Base-by-base conservation (phyloP, 2,797 vertebrate genomes). In the Muscicapa comitata region DNA sequence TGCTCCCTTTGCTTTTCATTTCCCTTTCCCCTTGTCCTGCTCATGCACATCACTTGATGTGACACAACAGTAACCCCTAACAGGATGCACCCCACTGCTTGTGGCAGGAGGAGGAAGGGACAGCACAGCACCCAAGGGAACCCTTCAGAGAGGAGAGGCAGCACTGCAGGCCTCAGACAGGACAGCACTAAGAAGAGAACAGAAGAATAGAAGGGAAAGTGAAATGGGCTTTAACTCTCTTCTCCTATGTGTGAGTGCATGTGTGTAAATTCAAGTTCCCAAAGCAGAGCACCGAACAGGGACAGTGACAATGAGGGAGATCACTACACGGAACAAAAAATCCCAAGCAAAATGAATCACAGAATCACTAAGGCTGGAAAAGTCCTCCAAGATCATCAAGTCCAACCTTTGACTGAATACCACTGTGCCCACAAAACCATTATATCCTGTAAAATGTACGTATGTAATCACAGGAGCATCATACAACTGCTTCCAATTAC, bases 71-170 rank as follows among this genome's bases (percentile, higher is more conserved):
- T 21, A 81, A 92, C 67, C 88, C 75, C 76, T 79, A 87, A 82
- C 88, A 95, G 95, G 96, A 93, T 78, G 76, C 53, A 79, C 47
- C 57, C 92, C 54, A 17, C 67, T 71, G 80, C 54, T 51, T 19
- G 77, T n/a, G 86, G 82, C 59, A 89, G 50, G 50, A 70, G 73
- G 63, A 86, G 57, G 61, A 73, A 50, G 68, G 68, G 75, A 57
- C 20, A 58, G 37, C 7, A 21, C 24, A 38, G 88, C 67, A 89
- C 75, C 62, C 86, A 57, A 65, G 33, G 55, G 58, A 70, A 42
- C 48, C 47, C 42, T 81, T 55, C 42, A 40, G 59, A 51, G n/a
- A 55, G 42, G 29, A 57, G 65, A 43, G 37, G 61, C 37, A 67
- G 71, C 63, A 28, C 38, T 20, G 26, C 53, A 59, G 19, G 31